Evolutionary conservation across 1,140 invertebrate species (phyloP).

Genomic region (Apis dorsata): DNA sequence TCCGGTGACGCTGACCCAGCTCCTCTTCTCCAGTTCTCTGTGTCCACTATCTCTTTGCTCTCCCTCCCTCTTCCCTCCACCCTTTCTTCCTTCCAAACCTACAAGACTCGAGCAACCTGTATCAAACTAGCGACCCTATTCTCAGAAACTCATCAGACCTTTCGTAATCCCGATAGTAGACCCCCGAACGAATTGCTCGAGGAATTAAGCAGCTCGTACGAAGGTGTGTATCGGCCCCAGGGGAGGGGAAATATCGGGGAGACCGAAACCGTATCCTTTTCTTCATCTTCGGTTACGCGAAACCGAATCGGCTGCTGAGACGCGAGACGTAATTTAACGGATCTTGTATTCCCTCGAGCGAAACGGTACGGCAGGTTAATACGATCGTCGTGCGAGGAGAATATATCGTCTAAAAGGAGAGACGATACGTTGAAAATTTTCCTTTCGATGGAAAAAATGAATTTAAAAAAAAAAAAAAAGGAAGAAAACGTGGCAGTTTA

Average conservation of each 20-base stretch:
- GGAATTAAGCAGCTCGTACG: constrained; percentile 71
- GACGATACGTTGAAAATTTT: background rate
- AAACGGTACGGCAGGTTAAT: background rate
- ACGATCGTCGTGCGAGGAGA: background rate
- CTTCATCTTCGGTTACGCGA: background rate
- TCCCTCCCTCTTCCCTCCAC: constrained; percentile 45
- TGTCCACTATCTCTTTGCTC: constrained; percentile 58
- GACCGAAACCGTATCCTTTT: constrained; percentile 30
- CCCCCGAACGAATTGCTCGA: constrained; percentile 73
- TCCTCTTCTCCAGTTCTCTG: constrained; percentile 66
- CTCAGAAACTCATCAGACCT: constrained; percentile 77
- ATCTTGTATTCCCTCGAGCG: background rate
- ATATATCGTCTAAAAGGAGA: background rate
- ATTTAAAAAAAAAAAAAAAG: constrained; percentile 1
- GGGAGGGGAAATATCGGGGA: background rate
- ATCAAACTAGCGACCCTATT: constrained; percentile 61
- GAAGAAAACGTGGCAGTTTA: background rate
- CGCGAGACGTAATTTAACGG: constrained; percentile 7
- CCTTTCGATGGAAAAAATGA: background rate
- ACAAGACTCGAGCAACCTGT: constrained; percentile 63
- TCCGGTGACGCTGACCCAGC: constrained; percentile 77
- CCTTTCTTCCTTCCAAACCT: constrained; percentile 70
- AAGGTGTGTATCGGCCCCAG: constrained; percentile 17
- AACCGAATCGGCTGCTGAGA: background rate
- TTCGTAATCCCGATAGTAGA: constrained; percentile 75